Evolutionary conservation across 1,140 invertebrate genomes (phyloP).

Genomic region (Penaeus vannamei): DNA sequence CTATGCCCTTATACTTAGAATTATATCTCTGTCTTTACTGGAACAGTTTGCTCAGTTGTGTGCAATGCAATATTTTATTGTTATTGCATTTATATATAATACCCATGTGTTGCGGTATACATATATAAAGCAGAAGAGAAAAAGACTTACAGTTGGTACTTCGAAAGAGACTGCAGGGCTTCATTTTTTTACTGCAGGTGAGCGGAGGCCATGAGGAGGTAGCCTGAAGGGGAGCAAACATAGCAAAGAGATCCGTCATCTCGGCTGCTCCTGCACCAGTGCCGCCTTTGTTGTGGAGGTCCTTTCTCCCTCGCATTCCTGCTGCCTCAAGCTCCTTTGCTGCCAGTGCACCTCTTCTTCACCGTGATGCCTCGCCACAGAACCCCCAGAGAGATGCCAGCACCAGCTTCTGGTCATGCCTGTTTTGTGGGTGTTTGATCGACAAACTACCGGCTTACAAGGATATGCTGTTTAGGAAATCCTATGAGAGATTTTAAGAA

Average conservation of each 20-base stretch:
- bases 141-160: neutral
- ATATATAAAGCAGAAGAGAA: neutral
- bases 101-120: too few species aligned
- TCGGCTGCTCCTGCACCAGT: neutral
- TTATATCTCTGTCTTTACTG: too few species aligned
- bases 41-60: too few species aligned
- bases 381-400: slow-evolving; percentile 40
- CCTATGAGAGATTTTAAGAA: slow-evolving; percentile 40
- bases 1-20: too few species aligned
- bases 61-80: too few species aligned
- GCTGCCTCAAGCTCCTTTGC: neutral
- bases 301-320: neutral
- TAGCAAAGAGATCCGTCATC: slow-evolving; percentile 15
- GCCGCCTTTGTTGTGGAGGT: slow-evolving; percentile 34
- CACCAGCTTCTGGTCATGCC: slow-evolving; percentile 44
- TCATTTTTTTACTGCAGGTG: slow-evolving; percentile 17
- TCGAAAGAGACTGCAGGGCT: too few species aligned
- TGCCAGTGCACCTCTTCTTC: slow-evolving; percentile 12
- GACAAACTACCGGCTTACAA: slow-evolving; percentile 40
- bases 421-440: slow-evolving; percentile 43
- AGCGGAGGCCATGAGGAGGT: slow-evolving; percentile 42
- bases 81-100: too few species aligned
- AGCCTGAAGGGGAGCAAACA: slow-evolving; percentile 33
- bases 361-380: slow-evolving; percentile 46
- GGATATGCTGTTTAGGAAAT: slow-evolving; percentile 31